These are phyloP conservation scores for Sicus ferrugineus DNA, from an alignment of 2,888 invertebrate genomes.

Conservation along the genomic window DNA sequence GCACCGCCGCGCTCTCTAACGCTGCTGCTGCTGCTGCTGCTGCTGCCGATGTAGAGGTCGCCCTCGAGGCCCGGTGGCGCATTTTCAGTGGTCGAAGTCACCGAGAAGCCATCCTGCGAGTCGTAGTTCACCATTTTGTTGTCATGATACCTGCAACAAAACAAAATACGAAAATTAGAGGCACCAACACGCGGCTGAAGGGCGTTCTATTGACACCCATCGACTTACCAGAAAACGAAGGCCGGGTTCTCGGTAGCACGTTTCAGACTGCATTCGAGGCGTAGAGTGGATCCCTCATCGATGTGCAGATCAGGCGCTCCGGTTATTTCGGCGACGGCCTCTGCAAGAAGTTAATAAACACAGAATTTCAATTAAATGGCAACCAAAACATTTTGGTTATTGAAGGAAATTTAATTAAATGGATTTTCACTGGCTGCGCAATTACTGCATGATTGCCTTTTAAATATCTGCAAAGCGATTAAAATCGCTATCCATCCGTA, in stretches of 20 bases:
- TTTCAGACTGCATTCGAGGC: conserved; percentile 63
- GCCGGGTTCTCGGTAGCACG: conserved; percentile 64
- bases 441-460: conserved; percentile 15
- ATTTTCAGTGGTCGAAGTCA: conserved; percentile 55
- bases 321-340: conserved; percentile 63
- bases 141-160: conserved; percentile 75
- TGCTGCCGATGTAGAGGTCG: conserved; percentile 67
- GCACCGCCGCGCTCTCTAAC: conserved; percentile 22
- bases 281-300: conserved; percentile 63
- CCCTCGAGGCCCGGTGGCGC: conserved; percentile 45
- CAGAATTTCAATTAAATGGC: neutral
- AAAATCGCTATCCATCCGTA: neutral
- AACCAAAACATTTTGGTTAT: neutral
- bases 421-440: no score
- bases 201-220: conserved; percentile 14
- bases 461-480: conserved; percentile 10
- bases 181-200: neutral
- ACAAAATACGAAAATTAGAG: neutral
- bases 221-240: conserved; percentile 63
- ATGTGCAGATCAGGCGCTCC: conserved; percentile 64
- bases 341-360: conserved; percentile 44
- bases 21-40: conserved; percentile 52
- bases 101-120: conserved; percentile 70
- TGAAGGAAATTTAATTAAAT: neutral
- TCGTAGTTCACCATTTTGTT: conserved; percentile 88